Conservation (phyloP, 1,140 invertebrate species). For the Drosophila punjabiensis region DNA sequence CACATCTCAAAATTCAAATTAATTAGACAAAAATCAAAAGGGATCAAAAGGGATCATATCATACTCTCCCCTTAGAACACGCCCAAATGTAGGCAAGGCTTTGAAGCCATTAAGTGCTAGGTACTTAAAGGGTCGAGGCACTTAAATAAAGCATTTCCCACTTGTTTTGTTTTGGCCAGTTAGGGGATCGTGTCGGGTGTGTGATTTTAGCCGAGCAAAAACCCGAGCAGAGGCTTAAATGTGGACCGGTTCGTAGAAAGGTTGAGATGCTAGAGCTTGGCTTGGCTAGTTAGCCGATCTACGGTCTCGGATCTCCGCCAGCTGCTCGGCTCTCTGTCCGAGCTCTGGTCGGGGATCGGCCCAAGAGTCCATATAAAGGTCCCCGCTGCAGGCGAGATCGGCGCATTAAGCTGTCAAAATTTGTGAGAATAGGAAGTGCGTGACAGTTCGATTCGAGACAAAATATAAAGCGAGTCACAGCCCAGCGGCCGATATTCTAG, state of each 20-base stretch:
- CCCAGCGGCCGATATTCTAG: constrained; percentile 15
- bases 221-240: constrained; percentile 68
- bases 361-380: constrained; percentile 83
- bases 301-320: constrained; percentile 28
- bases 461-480: constrained; percentile 23
- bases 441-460: constrained; percentile 70
- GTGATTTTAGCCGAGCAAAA: constrained; percentile 38
- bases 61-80: not conserved
- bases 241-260: constrained; percentile 77
- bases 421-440: constrained; percentile 83
- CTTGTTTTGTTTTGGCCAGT: constrained; percentile 35
- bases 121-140: constrained; percentile 7
- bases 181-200: constrained; percentile 1
- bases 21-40: not conserved
- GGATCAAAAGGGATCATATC: not conserved
- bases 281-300: constrained; percentile 11
- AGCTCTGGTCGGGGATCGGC: constrained; percentile 52
- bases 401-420: constrained; percentile 82
- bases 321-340: constrained; percentile 38
- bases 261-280: constrained; percentile 69
- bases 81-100: constrained; percentile 8
- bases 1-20: not conserved
- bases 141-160: not conserved
- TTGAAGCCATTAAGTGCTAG: not conserved
- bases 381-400: constrained; percentile 60